Conservation (phyloP, 2,113 vertebrate genomes). For the Burhinus bistriatus region DNA sequence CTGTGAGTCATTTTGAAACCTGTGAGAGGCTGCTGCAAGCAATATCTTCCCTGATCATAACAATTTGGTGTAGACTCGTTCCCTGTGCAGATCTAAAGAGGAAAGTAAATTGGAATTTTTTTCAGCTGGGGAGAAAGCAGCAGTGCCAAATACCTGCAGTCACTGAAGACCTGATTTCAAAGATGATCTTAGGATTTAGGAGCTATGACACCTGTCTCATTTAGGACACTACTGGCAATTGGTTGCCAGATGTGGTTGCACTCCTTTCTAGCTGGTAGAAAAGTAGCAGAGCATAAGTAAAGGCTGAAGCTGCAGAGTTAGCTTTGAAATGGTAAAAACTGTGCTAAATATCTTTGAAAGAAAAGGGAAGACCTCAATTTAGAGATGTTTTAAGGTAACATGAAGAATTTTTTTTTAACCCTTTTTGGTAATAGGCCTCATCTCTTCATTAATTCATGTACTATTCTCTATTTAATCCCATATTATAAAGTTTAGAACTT, state of each 20-base stretch:
- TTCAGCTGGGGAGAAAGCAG: conserved; percentile 22
- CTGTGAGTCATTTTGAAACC: conserved; percentile 54
- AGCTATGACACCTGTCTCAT: background rate
- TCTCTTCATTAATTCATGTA: background rate
- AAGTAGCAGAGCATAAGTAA: background rate
- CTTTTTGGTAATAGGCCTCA: background rate
- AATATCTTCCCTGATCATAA: conserved; percentile 62
- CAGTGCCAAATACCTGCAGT: conserved; percentile 1
- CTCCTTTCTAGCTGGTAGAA: background rate
- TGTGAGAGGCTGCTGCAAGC: conserved; percentile 55
- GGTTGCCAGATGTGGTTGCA: background rate
- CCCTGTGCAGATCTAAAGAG: conserved; percentile 58
- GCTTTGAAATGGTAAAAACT: background rate
- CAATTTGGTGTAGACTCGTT: conserved; percentile 67
- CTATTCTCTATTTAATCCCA: background rate
- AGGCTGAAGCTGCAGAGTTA: background rate
- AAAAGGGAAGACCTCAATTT: background rate
- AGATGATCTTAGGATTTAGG: conserved; percentile 53
- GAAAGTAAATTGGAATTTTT: conserved; percentile 68
- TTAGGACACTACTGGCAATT: conserved; percentile 4
- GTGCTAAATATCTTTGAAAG: background rate
- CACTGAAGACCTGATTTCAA: conserved; percentile 46
- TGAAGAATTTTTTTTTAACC: background rate
- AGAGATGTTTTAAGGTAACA: background rate
- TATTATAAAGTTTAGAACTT: background rate